Conservation (phyloP, 2,113 vertebrate species). For the Phoenicopterus ruber region DNA sequence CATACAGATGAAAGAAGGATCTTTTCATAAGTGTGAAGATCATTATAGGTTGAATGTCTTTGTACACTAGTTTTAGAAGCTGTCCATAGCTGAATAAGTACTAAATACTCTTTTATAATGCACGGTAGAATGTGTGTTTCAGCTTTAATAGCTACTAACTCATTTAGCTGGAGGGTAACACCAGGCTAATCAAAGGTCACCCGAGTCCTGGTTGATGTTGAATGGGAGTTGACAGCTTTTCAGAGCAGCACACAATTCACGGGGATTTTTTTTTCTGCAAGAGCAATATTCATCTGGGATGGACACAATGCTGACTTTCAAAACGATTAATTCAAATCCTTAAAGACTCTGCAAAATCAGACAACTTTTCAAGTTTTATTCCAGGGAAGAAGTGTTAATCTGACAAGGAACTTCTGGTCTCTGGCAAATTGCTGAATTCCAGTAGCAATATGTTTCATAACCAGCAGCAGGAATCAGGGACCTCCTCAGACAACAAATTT, state of each 20-base stretch:
- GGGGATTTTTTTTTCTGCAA: neutral
- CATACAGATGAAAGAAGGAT: neutral
- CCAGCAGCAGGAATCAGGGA: neutral
- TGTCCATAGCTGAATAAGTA: slow-evolving; percentile 23
- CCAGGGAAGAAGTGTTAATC: neutral
- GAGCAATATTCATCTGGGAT: slow-evolving; percentile 12
- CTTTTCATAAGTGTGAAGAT: neutral
- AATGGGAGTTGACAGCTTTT: slow-evolving; percentile 57
- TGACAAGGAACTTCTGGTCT: neutral
- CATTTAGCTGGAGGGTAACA: slow-evolving; percentile 55
- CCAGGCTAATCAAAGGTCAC: slow-evolving; percentile 60
- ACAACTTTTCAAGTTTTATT: neutral
- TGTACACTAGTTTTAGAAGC: neutral
- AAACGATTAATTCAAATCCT: slow-evolving; percentile 7
- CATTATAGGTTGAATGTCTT: neutral
- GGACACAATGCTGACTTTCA: slow-evolving; percentile 43
- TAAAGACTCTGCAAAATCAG: slow-evolving; percentile 12
- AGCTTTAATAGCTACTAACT: slow-evolving; percentile 54
- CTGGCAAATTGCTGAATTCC: neutral
- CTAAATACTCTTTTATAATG: slow-evolving; percentile 33
- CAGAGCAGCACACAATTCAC: neutral
- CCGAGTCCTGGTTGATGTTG: neutral
- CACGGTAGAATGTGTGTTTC: neutral
- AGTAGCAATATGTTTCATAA: neutral
- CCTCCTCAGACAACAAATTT: neutral